Evolutionary conservation across 2,888 invertebrate species (phyloP).

Genomic region (Acrocyrtus sp.): DNA sequence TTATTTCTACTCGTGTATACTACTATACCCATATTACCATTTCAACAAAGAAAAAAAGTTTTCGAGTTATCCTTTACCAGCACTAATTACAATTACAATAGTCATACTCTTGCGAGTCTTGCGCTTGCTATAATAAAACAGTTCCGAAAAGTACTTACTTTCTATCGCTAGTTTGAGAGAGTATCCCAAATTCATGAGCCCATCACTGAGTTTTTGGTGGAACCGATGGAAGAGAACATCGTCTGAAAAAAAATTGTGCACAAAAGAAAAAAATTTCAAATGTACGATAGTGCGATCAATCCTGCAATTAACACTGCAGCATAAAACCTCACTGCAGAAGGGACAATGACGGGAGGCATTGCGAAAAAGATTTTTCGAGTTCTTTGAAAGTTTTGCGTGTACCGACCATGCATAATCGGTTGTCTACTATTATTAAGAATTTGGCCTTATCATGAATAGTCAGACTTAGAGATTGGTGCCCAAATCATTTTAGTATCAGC

Average conservation of each 20-base stretch:
- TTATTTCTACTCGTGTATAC: no score
- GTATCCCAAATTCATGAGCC: conserved; percentile 73
- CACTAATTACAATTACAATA: not conserved
- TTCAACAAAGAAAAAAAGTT: no score
- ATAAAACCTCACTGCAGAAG: conserved; percentile 6
- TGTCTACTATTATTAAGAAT: conserved; percentile 15
- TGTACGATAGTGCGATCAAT: conserved; percentile 1
- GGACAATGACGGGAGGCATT: conserved; percentile 11
- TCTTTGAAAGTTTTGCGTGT: no score
- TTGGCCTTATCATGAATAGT: conserved; percentile 39
- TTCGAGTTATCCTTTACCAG: no score
- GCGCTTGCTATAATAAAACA: not conserved
- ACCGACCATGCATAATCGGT: no score
- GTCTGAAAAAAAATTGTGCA: conserved; percentile 67
- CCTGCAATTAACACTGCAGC: not conserved
- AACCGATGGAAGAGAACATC: conserved; percentile 73
- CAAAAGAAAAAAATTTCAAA: conserved; percentile 11
- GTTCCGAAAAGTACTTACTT: conserved; percentile 74
- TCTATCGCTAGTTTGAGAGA: conserved; percentile 76
- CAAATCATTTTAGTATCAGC: not conserved
- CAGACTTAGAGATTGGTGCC: no score
- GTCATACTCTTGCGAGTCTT: not conserved
- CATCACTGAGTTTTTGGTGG: conserved; percentile 72
- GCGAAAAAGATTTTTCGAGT: not conserved
- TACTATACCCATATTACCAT: not conserved